Evolutionary conservation across 1,140 invertebrate species (phyloP).

Genomic region (Hyposmocoma kahamanoa): DNA sequence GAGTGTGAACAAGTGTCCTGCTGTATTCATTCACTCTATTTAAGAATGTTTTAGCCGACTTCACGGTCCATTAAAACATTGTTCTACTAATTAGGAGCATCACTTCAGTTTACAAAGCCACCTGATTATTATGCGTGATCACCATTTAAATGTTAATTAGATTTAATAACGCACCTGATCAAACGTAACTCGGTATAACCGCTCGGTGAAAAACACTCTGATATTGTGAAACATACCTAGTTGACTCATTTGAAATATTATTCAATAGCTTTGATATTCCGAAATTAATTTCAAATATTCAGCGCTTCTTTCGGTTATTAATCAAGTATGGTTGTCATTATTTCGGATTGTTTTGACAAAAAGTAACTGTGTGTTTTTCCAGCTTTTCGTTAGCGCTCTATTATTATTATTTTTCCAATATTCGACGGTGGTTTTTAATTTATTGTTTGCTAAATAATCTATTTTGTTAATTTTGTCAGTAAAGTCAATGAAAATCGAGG

Average conservation of each 20-base stretch:
- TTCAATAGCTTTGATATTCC: no score
- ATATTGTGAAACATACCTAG: background rate
- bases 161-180: conserved; percentile 61
- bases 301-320: no score
- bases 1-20: background rate
- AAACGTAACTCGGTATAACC: conserved; percentile 31
- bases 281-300: no score
- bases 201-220: conserved; percentile 21
- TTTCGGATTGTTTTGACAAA: no score
- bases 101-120: conserved; percentile 53
- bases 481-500: no score
- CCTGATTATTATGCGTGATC: conserved; percentile 67
- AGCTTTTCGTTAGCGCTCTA: no score
- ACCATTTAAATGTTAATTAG: conserved; percentile 71
- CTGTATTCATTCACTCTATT: background rate
- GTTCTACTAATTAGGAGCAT: conserved; percentile 55
- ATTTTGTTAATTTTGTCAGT: no score
- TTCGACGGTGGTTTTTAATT: no score
- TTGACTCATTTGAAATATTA: background rate
- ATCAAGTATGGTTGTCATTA: no score
- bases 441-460: no score
- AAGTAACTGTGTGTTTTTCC: no score
- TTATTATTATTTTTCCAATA: no score
- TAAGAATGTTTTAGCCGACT: conserved; percentile 35
- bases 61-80: conserved; percentile 47